These are phyloP conservation scores for Phoxinus phoxinus DNA, from an alignment of 2,113 vertebrate genomes.

Conservation along the genomic window DNA sequence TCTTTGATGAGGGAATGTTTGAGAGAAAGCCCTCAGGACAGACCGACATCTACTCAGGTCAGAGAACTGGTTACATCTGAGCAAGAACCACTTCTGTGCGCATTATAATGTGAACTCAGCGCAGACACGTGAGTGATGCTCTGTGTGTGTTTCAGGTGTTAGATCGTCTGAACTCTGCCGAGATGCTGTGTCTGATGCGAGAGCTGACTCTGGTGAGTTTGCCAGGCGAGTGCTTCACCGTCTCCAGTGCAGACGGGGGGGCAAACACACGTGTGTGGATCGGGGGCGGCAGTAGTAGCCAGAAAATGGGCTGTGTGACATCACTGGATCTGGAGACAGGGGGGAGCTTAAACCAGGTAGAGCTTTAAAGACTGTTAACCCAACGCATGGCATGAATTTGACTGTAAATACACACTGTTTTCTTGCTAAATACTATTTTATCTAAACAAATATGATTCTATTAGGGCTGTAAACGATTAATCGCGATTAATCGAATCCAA, in stretches of 20 bases:
- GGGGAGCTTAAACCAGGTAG: conserved; percentile 79
- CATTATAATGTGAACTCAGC: too few species aligned
- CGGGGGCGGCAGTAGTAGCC: conserved; percentile 85
- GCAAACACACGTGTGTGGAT: conserved; percentile 78
- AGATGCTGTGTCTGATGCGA: conserved; percentile 88
- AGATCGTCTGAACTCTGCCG: conserved; percentile 87
- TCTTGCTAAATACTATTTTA: background rate
- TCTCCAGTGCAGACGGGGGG: conserved; percentile 66
- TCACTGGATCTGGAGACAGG: conserved; percentile 82
- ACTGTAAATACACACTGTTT: background rate
- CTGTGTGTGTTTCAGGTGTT: conserved; percentile 78
- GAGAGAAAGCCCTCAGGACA: conserved; percentile 87
- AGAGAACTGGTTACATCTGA: background rate
- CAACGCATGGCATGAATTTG: background rate
- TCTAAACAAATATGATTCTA: background rate
- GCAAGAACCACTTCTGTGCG: background rate
- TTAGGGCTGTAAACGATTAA: too few species aligned
- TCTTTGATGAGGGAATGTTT: conserved; percentile 90
- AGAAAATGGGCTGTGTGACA: conserved; percentile 78
- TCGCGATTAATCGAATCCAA: too few species aligned
- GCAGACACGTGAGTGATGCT: background rate
- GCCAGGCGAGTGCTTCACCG: conserved; percentile 82
- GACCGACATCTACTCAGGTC: conserved; percentile 92
- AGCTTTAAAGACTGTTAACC: too few species aligned
- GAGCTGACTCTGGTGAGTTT: conserved; percentile 74